Evolutionary conservation across 2,797 vertebrate species (phyloP), one percentile per base, ranked within the genome.

Genomic region (Capromys pilorides): DNA sequence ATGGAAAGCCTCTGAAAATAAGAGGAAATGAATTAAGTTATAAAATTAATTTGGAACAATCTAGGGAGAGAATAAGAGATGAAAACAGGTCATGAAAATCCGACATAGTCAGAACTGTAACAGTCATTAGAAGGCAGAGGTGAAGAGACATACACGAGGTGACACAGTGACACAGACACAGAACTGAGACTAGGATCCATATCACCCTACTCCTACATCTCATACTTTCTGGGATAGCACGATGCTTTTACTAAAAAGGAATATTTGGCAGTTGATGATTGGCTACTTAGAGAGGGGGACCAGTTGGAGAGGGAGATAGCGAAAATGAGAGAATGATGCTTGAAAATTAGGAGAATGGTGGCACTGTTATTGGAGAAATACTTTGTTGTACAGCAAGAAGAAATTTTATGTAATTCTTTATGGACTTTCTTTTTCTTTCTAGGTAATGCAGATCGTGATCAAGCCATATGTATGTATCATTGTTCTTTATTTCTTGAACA

Each of bases 381-480:
- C 83, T 66, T 57, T 77, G 14, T 71, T 89, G 81, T 80, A 88
- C 33, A 67, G 31, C 85, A 94, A 93, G 9, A 85, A 81, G 7
- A 80, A 59, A 77, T 64, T n/a, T 51, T 94, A 83, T 92, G 3
- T 90, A 88, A 88, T 90, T 93, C 54, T 88, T 96, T 90, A 93
- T 86, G 88, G 85, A 45, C 22, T 96, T 94, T 97, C 91, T 88
- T 92, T 98, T 88, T 96, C 77, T 96, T 95, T 92, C 88, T 95
- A 98, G 98, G 96, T 97, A 98, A 98, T 62, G 22, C 64, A 73
- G 61, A 96, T 54, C 97, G 97, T 87, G 98, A 98, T 33, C 88
- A 96, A 96, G 89, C 95, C 67, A 86, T 82, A 90, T 93, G 98
- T 98, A 98, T 0, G 96, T 98, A 98, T 97, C 45, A 9, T 62